Evolutionary conservation across 2,888 invertebrate genomes (phyloP).

Genomic region (Pinctada fucata): DNA sequence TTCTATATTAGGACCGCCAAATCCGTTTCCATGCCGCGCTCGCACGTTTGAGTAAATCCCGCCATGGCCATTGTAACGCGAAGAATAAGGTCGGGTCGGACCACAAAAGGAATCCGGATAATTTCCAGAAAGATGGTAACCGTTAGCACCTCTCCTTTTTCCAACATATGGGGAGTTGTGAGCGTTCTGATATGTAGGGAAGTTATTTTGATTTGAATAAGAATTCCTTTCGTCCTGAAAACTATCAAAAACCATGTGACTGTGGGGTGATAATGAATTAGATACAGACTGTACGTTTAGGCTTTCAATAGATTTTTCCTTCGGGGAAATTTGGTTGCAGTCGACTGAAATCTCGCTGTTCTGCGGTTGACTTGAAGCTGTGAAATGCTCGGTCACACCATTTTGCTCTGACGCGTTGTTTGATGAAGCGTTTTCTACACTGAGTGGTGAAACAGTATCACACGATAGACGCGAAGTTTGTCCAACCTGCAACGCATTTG

Average conservation of each 20-base stretch:
- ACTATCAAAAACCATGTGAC: background rate
- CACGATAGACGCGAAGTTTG: background rate
- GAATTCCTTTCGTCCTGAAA: background rate
- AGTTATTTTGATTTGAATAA: background rate
- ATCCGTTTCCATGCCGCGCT: slow-evolving; percentile 42
- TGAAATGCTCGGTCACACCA: background rate
- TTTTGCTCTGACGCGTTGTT: background rate
- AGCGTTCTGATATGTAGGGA: slow-evolving; percentile 5
- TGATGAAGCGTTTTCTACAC: background rate
- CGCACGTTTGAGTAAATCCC: slow-evolving; percentile 44
- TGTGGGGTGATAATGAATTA: background rate
- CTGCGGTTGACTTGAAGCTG: background rate
- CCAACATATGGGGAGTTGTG: slow-evolving; percentile 4
- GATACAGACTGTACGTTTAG: background rate
- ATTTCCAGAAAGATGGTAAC: slow-evolving; percentile 1
- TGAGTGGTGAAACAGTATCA: background rate
- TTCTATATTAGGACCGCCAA: slow-evolving; percentile 44
- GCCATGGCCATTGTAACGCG: slow-evolving; percentile 26
- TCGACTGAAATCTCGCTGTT: background rate
- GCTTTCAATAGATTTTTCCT: background rate
- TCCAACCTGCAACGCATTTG: background rate
- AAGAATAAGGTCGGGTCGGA: background rate
- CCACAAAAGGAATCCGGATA: slow-evolving; percentile 8
- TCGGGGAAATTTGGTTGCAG: background rate
- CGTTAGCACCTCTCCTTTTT: slow-evolving; percentile 8